A percentile compares a stretch with the other conserved stretches of the same genome.
Evolutionary conservation across 2,113 vertebrate species (phyloP).

Genomic region (Xyrauchen texanus): DNA sequence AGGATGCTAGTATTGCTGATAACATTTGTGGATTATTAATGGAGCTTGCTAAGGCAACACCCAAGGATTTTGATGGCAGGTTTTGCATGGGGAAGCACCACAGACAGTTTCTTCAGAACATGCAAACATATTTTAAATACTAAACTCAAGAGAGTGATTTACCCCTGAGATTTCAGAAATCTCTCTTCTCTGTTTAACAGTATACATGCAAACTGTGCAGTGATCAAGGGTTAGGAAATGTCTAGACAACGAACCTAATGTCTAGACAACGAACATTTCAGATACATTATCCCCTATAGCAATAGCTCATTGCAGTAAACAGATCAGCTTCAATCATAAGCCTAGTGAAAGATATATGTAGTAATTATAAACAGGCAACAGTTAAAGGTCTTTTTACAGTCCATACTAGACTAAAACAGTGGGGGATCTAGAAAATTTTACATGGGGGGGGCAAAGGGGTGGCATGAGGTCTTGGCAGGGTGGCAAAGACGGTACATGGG

Average conservation of each 20-base stretch:
- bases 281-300: conserved; percentile 22
- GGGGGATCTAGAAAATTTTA: no score
- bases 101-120: no score
- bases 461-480: no score
- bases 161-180: neutral
- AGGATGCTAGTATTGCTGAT: no score
- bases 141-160: neutral
- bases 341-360: conserved; percentile 4
- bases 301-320: conserved; percentile 3
- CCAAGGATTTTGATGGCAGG: no score
- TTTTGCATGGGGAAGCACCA: no score
- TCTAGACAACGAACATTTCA: neutral
- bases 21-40: no score
- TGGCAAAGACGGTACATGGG: no score
- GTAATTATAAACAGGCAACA: neutral
- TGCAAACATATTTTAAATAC: neutral
- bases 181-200: neutral
- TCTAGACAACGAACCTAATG: neutral
- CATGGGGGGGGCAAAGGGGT: no score
- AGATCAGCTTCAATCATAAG: neutral
- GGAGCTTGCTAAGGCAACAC: no score
- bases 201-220: neutral
- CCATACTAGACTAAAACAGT: neutral
- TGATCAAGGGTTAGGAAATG: neutral
- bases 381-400: neutral